Evolutionary conservation across 2,888 invertebrate genomes (phyloP).

Genomic region (Callimorpha dominula): DNA sequence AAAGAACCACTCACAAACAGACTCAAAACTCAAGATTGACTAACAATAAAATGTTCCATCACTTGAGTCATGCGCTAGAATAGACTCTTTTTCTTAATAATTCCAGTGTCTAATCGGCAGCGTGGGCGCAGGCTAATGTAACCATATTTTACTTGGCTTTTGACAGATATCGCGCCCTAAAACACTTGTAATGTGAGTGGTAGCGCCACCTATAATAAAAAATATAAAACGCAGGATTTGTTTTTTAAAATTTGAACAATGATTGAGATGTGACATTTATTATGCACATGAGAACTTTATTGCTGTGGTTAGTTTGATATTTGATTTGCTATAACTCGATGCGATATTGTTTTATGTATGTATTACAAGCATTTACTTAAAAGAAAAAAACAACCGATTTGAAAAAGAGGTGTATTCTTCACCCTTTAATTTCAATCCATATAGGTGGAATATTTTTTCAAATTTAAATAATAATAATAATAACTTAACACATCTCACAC

Average conservation of each 20-base stretch:
- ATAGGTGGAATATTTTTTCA: too few species aligned
- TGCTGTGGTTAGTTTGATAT: not conserved
- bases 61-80: constrained; percentile 48
- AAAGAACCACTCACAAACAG: constrained; percentile 15
- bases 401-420: too few species aligned
- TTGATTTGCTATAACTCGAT: too few species aligned
- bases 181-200: constrained; percentile 23
- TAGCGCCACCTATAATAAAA: constrained; percentile 26
- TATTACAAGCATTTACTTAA: not conserved
- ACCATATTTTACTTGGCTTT: constrained; percentile 32
- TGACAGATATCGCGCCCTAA: constrained; percentile 34
- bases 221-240: constrained; percentile 9
- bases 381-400: too few species aligned
- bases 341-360: not conserved
- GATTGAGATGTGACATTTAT: constrained; percentile 17
- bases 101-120: constrained; percentile 50
- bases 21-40: constrained; percentile 21
- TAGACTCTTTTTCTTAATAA: constrained; percentile 53
- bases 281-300: not conserved
- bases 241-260: constrained; percentile 17
- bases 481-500: too few species aligned
- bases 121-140: constrained; percentile 38
- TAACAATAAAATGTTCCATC: constrained; percentile 46
- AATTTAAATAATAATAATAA: too few species aligned
- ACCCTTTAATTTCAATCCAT: too few species aligned